Base-by-base conservation (phyloP, 2,113 vertebrate species). In the Eleginops maclovinus region DNA sequence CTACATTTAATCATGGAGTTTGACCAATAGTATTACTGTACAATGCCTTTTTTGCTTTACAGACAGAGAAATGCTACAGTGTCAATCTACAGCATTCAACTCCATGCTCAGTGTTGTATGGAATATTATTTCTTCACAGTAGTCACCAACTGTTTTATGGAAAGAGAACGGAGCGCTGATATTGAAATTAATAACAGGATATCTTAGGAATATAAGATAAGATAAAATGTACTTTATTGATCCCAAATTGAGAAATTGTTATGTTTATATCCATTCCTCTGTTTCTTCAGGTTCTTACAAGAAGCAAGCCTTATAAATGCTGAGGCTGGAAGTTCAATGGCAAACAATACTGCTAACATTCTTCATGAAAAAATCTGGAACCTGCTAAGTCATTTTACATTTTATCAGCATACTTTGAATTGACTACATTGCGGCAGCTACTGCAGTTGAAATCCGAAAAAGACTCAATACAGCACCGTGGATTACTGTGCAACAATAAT, bases 1-100 rank as follows among this genome's bases (percentile, higher is more conserved):
- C 56, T 54, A 28, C 66, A 53, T 85, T 73, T 82, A 65, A 73
- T 70, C 71, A 79, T 54, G 56, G 50, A 79, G 49, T 74, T 80
- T 77, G 71, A 84, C 85, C 75, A 75, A 44, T 13, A 63, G 49
- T 56, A 66, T 84, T 60, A 69, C 31, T 36, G 31, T 36, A 36
- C 66, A 75, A 64, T 59, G 41, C 22, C 58, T 44, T 79, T 55
- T 67, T 44, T 73, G 65, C 40, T 61, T 46, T 28, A 41, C 51
- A 82, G 59, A 60, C 12, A 54, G 16, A 79, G n/a, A 62, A 55
- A 77, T 26, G 63, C 73, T 58, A 63, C 19, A 69, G 9, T 31
- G 56, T 67, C 51, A 64, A 54, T 68, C 49, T 61, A 68, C 16
- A 22, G 43, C 17, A 64, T 71, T 60, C 22, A 43, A 54, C 53